Conservation (phyloP, 2,113 vertebrate genomes). For the Notechis scutatus region DNA sequence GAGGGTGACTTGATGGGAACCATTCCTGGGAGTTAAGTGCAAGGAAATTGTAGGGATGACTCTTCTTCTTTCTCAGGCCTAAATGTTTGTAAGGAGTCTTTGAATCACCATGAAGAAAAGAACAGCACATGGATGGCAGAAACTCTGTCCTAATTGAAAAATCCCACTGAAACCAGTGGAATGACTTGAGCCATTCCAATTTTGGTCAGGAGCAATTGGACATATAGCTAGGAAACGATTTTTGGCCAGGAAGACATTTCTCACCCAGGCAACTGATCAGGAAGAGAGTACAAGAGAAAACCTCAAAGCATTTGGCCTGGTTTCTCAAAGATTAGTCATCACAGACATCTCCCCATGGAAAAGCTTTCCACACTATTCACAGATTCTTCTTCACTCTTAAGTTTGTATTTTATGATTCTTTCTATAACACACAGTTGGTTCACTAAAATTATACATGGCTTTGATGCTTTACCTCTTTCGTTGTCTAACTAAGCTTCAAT, state of each 20-base stretch:
- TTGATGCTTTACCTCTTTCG: not conserved
- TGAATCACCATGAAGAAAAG: slow-evolving; percentile 20
- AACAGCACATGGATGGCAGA: slow-evolving; percentile 20
- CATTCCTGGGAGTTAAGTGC: not conserved
- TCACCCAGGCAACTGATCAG: not conserved
- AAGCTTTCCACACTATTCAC: not conserved
- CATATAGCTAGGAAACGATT: slow-evolving; percentile 46
- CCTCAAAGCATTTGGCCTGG: not conserved
- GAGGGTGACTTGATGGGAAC: not conserved
- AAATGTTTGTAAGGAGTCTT: not conserved
- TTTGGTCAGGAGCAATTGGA: slow-evolving; percentile 16
- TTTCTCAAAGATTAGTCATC: slow-evolving; percentile 39
- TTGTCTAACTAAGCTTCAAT: too few relatives aligned
- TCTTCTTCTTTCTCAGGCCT: not conserved
- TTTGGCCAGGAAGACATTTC: slow-evolving; percentile 20
- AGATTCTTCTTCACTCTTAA: not conserved
- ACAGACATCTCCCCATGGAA: not conserved
- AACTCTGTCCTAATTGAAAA: slow-evolving; percentile 16
- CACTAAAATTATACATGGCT: not conserved
- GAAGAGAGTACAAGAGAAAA: slow-evolving; percentile 28
- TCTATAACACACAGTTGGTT: not conserved
- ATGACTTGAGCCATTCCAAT: slow-evolving; percentile 7
- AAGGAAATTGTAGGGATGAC: not conserved
- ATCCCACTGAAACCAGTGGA: slow-evolving; percentile 25
- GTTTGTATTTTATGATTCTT: not conserved